Conservation (phyloP, 2,113 vertebrate genomes). For the Chunga burmeisteri region DNA sequence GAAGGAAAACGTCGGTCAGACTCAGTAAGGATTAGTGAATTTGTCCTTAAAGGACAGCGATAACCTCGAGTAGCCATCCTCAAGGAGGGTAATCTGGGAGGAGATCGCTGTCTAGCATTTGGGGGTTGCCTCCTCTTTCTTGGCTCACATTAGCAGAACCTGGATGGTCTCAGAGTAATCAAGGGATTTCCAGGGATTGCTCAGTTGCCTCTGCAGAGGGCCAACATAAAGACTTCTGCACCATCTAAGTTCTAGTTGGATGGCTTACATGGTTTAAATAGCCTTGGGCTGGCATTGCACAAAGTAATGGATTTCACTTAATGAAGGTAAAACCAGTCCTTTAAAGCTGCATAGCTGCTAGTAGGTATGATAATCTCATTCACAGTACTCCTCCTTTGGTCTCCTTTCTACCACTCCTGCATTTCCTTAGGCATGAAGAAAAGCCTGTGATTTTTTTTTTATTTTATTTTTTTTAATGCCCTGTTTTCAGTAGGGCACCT, state of each 20-base stretch:
- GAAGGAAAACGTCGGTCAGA: not conserved
- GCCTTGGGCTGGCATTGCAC: not conserved
- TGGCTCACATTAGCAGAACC: not conserved
- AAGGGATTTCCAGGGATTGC: not conserved
- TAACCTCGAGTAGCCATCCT: not conserved
- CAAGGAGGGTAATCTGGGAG: not conserved
- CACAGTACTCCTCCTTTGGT: not conserved
- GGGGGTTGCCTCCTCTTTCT: not conserved
- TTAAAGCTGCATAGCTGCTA: not conserved
- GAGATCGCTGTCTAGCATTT: not conserved
- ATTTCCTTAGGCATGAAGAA: not conserved
- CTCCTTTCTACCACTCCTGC: not conserved
- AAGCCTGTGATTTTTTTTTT: not conserved
- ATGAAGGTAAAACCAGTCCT: not conserved
- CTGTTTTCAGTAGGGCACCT: slow-evolving; percentile 56
- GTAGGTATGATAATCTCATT: not conserved
- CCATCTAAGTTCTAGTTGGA: not conserved
- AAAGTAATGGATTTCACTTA: not conserved
- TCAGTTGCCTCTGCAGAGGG: not conserved
- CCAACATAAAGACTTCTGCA: not conserved
- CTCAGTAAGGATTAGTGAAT: not conserved
- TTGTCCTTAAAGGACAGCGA: not conserved
- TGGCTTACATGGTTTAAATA: not conserved
- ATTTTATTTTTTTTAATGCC: not conserved
- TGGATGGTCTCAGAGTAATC: not conserved